phyloP scores from a whole-genome alignment of 2,888 invertebrate species.

The Philhelius pedissequus region DNA sequence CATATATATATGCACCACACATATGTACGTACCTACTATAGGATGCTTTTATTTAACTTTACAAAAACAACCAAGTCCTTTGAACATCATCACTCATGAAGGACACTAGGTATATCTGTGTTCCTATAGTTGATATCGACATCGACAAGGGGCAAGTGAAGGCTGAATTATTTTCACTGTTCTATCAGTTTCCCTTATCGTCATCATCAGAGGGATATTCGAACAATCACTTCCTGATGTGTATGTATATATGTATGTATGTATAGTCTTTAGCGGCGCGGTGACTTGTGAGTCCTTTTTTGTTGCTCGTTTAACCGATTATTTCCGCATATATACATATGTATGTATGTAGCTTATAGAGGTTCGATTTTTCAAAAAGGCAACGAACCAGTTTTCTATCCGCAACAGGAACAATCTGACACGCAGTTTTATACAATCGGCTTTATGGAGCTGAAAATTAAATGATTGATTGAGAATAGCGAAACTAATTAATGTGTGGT shows the following conservation, averaged over 20 bases:
- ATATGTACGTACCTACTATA: background rate
- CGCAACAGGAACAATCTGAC: conserved; percentile 39
- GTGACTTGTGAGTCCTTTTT: conserved; percentile 42
- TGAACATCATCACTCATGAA: background rate
- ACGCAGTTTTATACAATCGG: conserved; percentile 59
- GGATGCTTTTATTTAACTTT: background rate
- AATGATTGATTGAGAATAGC: conserved; percentile 77
- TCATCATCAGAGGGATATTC: background rate
- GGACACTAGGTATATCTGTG: background rate
- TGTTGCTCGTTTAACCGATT: conserved; percentile 60
- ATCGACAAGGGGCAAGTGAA: background rate
- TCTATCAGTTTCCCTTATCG: conserved; percentile 19
- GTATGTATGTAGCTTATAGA: conserved; percentile 19
- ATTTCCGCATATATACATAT: conserved; percentile 33
- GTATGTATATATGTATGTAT: too few species aligned
- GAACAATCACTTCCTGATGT: conserved; percentile 8
- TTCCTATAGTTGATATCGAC: background rate
- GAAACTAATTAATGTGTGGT: conserved; percentile 77
- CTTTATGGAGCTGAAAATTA: conserved; percentile 78
- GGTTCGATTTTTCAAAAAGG: conserved; percentile 29
- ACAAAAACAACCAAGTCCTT: conserved; percentile 12
- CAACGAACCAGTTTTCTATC: conserved; percentile 43
- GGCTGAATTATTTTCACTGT: background rate
- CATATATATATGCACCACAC: background rate
- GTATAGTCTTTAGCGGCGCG: background rate